These are phyloP conservation scores for Cyprinus carpio DNA, from an alignment of 2,113 vertebrate genomes.

Conservation along the genomic window DNA sequence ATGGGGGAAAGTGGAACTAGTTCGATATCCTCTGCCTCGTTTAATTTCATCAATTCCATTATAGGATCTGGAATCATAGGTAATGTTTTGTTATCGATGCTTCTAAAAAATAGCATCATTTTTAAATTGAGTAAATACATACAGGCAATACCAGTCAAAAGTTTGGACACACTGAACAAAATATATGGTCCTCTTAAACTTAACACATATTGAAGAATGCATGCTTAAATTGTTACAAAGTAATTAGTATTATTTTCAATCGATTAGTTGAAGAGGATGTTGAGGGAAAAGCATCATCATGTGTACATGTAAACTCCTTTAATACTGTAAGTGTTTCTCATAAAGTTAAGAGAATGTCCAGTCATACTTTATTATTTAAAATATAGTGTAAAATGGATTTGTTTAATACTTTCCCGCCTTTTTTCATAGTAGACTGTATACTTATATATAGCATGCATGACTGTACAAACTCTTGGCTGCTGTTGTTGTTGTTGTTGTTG, in stretches of 20 bases:
- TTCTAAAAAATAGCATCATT: background rate
- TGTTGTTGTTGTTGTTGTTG: background rate
- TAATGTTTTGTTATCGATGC: slow-evolving; percentile 55
- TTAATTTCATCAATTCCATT: slow-evolving; percentile 95
- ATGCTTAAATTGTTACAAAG: background rate
- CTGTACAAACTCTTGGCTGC: background rate
- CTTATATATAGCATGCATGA: background rate
- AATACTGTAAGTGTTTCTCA: background rate
- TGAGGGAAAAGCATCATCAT: background rate
- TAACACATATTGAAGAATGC: background rate
- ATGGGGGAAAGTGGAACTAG: slow-evolving; percentile 64
- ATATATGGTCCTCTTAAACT: background rate
- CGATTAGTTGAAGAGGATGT: background rate
- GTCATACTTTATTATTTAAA: background rate
- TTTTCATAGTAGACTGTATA: too few relatives aligned
- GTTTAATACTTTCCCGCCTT: background rate
- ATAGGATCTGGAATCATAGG: slow-evolving; percentile 93
- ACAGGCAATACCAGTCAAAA: background rate
- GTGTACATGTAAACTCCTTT: background rate
- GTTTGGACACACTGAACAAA: background rate
- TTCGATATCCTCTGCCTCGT: slow-evolving; percentile 79
- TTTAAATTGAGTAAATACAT: background rate
- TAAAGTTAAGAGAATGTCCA: background rate
- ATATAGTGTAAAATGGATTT: background rate
- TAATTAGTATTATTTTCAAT: background rate